Evolutionary conservation across 2,113 vertebrate genomes (phyloP).

Genomic region (Rhynchomys soricoides): DNA sequence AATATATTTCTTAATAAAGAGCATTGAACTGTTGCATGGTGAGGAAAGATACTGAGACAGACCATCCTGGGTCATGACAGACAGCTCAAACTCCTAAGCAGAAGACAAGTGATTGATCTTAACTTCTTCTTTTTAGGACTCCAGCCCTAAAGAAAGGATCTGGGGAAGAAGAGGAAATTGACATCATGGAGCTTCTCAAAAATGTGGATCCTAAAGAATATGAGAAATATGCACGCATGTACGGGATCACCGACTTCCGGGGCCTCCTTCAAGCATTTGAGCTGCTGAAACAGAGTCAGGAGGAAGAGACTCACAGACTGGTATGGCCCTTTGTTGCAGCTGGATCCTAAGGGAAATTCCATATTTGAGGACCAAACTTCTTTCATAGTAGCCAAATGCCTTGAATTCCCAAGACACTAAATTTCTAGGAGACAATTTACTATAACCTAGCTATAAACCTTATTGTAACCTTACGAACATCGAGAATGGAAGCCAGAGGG

Average conservation of each 20-base stretch:
- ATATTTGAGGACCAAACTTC: background rate
- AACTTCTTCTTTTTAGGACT: constrained; percentile 86
- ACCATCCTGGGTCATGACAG: background rate
- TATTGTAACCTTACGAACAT: background rate
- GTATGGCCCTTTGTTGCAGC: constrained; percentile 80
- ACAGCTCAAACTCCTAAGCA: constrained; percentile 27
- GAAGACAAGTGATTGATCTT: background rate
- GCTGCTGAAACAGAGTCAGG: constrained; percentile 93
- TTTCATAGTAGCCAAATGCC: background rate
- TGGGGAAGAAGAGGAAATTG: constrained; percentile 94
- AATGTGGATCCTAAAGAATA: constrained; percentile 99
- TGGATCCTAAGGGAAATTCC: background rate
- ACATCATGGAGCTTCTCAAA: constrained; percentile 97
- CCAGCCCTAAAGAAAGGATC: constrained; percentile 94
- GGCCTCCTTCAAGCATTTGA: constrained; percentile 98
- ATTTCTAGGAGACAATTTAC: background rate
- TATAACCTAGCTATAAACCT: background rate
- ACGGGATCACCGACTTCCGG: constrained; percentile 98
- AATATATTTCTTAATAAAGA: constrained; percentile 5
- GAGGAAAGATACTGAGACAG: background rate
- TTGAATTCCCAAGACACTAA: background rate
- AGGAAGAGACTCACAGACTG: constrained; percentile 93
- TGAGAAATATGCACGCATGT: constrained; percentile 99
- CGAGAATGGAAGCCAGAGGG: background rate
- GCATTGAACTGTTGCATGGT: background rate